Evolutionary conservation across 2,797 vertebrate species (phyloP).

Genomic region (Sorex maritimensis): DNA sequence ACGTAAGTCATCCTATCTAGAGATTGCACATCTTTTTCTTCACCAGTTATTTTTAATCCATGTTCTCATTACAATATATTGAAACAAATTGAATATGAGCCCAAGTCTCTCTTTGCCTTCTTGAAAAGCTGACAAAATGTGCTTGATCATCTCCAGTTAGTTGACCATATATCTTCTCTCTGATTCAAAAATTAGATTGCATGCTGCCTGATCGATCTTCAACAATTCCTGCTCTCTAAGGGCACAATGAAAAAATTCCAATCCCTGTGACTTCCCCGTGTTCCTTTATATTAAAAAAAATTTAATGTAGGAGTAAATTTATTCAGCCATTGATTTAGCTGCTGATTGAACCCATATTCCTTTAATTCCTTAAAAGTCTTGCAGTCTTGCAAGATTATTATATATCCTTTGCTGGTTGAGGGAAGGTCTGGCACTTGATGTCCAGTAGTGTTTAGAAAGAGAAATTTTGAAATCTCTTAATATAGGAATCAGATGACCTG

Average conservation of each 20-base stretch:
- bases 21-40: neutral
- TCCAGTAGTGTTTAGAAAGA: neutral
- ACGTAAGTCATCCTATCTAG: neutral
- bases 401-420: neutral
- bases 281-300: neutral
- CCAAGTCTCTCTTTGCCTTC: constrained; percentile 36
- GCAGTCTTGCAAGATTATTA: neutral
- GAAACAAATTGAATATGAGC: neutral
- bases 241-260: constrained; percentile 38
- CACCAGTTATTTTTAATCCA: neutral
- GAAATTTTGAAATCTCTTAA: neutral
- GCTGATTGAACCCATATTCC: neutral
- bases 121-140: constrained; percentile 29
- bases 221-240: neutral
- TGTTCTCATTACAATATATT: neutral
- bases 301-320: neutral
- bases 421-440: neutral
- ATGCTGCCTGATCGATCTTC: constrained; percentile 3
- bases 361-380: no score
- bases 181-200: constrained; percentile 37
- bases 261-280: neutral
- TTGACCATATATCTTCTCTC: constrained; percentile 9
- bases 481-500: neutral
- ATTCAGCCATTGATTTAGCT: neutral
- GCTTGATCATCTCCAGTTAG: neutral